Evolutionary conservation across 2,113 vertebrate species (phyloP).

Genomic region (Dasyprocta punctata): DNA sequence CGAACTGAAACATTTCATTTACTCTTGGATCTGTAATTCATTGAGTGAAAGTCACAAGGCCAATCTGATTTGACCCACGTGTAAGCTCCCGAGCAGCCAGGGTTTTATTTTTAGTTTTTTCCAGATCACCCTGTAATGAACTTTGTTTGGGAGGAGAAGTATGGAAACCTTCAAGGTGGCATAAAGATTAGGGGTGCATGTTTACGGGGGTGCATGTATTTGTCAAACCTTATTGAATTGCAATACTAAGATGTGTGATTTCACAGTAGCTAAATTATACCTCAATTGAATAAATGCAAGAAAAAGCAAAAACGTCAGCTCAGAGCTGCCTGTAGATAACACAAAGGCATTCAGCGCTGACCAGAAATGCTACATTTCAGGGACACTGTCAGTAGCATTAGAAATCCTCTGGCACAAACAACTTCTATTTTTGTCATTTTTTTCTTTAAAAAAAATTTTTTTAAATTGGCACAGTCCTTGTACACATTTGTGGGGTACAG

Average conservation of each 20-base stretch:
- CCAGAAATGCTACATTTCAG: not conserved
- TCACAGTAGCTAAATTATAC: not conserved
- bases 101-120: not conserved
- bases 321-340: not conserved
- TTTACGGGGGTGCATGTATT: not conserved
- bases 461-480: not conserved
- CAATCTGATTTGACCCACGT: not conserved
- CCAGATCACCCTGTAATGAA: not conserved
- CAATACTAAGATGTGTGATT: not conserved
- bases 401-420: not conserved
- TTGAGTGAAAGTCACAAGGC: not conserved
- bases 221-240: not conserved
- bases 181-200: not conserved
- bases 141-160: not conserved
- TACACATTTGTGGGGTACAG: not conserved
- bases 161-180: not conserved
- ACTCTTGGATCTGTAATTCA: not conserved
- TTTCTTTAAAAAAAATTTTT: not conserved
- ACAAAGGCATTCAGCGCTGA: not conserved
- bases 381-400: not conserved
- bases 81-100: not conserved
- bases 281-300: not conserved
- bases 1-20: not conserved
- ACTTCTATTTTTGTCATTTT: not conserved
- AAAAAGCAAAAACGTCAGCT: not conserved